A percentile compares a stretch with the other conserved stretches of the same genome.
These are phyloP conservation scores for Vanessa atalanta DNA, from an alignment of 1,140 invertebrate species.

Conservation along the genomic window DNA sequence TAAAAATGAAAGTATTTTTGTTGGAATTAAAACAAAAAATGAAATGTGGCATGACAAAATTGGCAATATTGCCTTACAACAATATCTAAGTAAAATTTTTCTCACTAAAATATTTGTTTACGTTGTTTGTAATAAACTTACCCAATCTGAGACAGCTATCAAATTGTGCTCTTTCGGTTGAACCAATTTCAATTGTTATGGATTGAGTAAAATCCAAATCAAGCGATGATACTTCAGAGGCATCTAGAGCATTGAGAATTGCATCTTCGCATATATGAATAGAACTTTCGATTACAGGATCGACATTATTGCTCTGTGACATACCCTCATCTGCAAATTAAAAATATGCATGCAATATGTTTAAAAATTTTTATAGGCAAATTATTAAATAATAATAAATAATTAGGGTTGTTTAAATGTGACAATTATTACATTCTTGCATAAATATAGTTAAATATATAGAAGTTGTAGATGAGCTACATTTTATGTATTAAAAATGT, in stretches of 20 bases:
- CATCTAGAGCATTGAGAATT: constrained; percentile 68
- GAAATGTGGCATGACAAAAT: too few species aligned
- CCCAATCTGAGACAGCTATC: constrained; percentile 67
- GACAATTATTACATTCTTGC: too few species aligned
- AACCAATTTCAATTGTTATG: constrained; percentile 70
- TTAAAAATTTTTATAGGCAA: neutral
- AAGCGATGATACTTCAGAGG: constrained; percentile 60
- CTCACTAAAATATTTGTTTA: too few species aligned
- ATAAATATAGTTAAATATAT: too few species aligned
- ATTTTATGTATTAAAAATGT: too few species aligned
- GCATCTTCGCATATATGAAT: constrained; percentile 67
- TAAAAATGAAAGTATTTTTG: too few species aligned
- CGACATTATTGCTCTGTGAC: constrained; percentile 49
- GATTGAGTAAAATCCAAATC: constrained; percentile 65
- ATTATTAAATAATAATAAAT: neutral
- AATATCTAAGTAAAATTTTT: too few species aligned
- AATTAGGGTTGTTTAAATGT: too few species aligned
- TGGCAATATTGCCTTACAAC: too few species aligned
- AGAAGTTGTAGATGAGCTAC: too few species aligned
- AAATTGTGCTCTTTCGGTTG: constrained; percentile 60
- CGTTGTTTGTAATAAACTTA: constrained; percentile 29
- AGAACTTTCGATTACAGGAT: constrained; percentile 56
- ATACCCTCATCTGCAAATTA: constrained; percentile 58
- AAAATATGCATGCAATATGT: neutral
- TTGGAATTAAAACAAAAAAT: too few species aligned